Percentiles rank a stretch among this genome's conserved stretches.
phyloP scores from a whole-genome alignment of 2,113 vertebrate species.

The Procavia capensis region DNA sequence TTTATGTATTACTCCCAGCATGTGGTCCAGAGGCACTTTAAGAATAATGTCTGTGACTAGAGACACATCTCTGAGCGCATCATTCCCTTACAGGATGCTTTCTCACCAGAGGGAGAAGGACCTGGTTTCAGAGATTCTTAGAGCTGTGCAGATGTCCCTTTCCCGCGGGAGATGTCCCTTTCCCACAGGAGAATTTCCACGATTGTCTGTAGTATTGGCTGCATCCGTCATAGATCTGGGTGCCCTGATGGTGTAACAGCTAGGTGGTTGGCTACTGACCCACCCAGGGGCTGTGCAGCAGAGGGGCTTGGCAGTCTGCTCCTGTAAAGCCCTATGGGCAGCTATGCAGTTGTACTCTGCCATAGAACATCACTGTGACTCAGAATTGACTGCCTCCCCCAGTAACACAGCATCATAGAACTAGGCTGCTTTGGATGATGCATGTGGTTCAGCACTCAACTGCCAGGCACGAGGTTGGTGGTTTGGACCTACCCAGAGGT shows the following conservation, averaged over 20 bases:
- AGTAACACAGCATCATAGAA: neutral
- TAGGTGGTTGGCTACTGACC: too few relatives aligned
- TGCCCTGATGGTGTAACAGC: too few relatives aligned
- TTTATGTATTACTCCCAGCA: too few relatives aligned
- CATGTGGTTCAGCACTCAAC: neutral
- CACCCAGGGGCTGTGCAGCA: too few relatives aligned
- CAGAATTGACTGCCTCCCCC: too few relatives aligned
- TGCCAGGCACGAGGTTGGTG: neutral
- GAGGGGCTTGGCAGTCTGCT: too few relatives aligned
- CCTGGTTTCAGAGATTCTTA: neutral
- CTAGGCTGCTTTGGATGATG: neutral
- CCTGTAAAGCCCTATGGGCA: too few relatives aligned
- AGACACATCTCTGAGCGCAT: neutral
- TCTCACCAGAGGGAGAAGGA: neutral
- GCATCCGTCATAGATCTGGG: too few relatives aligned
- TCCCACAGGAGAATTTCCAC: neutral
- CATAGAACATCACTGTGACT: too few relatives aligned
- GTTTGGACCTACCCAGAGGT: neutral
- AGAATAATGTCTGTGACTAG: fast-evolving
- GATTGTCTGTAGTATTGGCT: fast-evolving
- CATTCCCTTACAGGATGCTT: fast-evolving
- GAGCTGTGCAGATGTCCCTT: neutral
- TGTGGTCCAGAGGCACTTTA: neutral
- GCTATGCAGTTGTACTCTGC: too few relatives aligned
- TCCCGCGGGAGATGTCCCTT: neutral